A percentile compares a stretch with the other conserved stretches of the same genome.
Conservation (phyloP, 2,888 invertebrate species). For the Drosophila demipolita region DNA sequence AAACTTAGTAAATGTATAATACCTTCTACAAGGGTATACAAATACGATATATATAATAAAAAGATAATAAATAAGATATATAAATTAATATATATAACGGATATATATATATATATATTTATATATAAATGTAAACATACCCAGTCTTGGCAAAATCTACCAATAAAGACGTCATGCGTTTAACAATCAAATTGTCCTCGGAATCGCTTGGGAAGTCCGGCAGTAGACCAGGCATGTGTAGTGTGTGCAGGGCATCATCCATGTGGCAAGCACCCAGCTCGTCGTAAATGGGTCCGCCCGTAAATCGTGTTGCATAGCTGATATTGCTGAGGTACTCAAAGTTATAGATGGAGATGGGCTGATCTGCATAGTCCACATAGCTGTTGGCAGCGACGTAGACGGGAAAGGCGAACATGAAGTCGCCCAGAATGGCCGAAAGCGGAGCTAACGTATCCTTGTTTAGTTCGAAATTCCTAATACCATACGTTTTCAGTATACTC, state of each 20-base stretch:
- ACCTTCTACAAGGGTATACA: neutral
- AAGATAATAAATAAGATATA: neutral
- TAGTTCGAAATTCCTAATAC: slow-evolving; percentile 43
- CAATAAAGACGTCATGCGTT: slow-evolving; percentile 83
- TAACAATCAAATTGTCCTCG: slow-evolving; percentile 81
- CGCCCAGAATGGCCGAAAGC: slow-evolving; percentile 83
- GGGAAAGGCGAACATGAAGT: slow-evolving; percentile 85
- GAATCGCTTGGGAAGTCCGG: slow-evolving; percentile 73
- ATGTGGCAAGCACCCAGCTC: slow-evolving; percentile 84
- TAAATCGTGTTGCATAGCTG: slow-evolving; percentile 78
- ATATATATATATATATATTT: neutral
- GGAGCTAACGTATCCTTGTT: slow-evolving; percentile 58
- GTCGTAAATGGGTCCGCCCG: slow-evolving; percentile 25
- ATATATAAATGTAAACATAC: slow-evolving; percentile 71
- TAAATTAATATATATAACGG: neutral
- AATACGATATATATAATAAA: neutral
- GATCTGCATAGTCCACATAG: slow-evolving; percentile 42
- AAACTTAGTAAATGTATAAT: neutral
- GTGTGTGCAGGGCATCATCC: slow-evolving; percentile 86
- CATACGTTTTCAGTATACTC: slow-evolving; percentile 52
- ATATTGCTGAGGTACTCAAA: slow-evolving; percentile 84
- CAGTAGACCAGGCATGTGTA: slow-evolving; percentile 83
- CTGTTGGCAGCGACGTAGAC: slow-evolving; percentile 76
- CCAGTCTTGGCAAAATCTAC: slow-evolving; percentile 85
- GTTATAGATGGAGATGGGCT: slow-evolving; percentile 84